Evolutionary conservation across 2,797 vertebrate genomes (phyloP), one percentile per base, ranked within the genome.

Genomic region (Coregonus suidteri): DNA sequence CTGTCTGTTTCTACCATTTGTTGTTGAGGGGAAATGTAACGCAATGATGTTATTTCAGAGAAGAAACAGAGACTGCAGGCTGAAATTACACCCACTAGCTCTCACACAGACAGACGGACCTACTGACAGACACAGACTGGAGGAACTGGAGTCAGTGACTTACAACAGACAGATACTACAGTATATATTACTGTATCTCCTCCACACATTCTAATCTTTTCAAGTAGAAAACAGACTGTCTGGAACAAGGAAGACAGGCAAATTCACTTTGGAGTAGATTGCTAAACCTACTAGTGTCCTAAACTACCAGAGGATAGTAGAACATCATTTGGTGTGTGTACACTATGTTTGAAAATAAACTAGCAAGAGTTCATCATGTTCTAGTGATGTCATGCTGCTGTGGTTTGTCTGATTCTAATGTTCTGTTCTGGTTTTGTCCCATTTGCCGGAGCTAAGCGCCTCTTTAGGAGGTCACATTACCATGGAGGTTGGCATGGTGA

Each of bases 51-150:
- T 83, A 85, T 74, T 86, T 80, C 75, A 85, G 83, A 81, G 82
- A 86, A 88, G 91, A 93, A 94, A 90, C 86, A 82, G 90, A 93
- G 87, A 90, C 84, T 78, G 1, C 0, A 64, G 89, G 80, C 89
- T 95, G 92, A 83, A 94, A 95, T 95, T 94, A 93, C 93, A 94
- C 71, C 76, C 84, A 54, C 72, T 47, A 6, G 30, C 85, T 81
- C 82, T 81, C 83, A 84, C 77, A 79, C 84, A 77, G 79, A 78
- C 25, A 66, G 47, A 59, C 52, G 31, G 56, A 62, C 70, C 73
- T 74, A 77, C 68, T 51, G 81, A 56, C 52, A 73, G 70, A 56
- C 16, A 74, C 25, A 34, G 14, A 67, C 30, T 5, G 34, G 2
- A 47, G 25, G 15, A 15, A 74, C 54, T 35, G 34, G 34, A n/a